Conservation (phyloP, 2,888 invertebrate genomes). For the Polymixis flavicincta region DNA sequence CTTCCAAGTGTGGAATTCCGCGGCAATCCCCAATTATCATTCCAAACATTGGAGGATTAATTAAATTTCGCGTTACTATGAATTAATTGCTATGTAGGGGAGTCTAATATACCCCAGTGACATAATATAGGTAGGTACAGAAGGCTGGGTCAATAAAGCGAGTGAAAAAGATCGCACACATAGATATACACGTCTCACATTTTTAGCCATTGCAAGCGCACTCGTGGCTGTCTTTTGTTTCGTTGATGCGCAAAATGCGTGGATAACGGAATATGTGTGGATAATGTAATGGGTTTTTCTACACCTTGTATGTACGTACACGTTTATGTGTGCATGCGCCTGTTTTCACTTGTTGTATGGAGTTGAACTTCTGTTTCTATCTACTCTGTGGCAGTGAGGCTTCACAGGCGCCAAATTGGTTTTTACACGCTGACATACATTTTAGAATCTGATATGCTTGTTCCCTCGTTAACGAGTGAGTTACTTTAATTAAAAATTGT, state of each 20-base stretch:
- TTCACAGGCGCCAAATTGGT: constrained; percentile 71
- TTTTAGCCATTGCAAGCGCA: too few relatives aligned
- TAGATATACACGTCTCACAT: neutral
- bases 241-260: neutral
- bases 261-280: too few relatives aligned
- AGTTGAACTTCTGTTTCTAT: constrained; percentile 4
- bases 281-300: neutral
- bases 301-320: neutral
- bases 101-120: constrained; percentile 71
- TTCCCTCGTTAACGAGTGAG: constrained; percentile 58
- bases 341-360: neutral
- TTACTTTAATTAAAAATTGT: constrained; percentile 65
- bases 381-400: constrained; percentile 49
- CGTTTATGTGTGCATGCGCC: neutral
- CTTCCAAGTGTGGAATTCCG: constrained; percentile 74
- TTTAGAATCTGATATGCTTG: constrained; percentile 64
- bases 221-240: neutral
- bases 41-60: constrained; percentile 80
- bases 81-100: constrained; percentile 74
- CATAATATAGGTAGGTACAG: neutral
- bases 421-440: constrained; percentile 70
- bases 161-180: neutral
- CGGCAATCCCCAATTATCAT: constrained; percentile 83
- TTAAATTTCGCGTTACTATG: constrained; percentile 81
- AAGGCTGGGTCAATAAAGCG: neutral